phyloP scores from a whole-genome alignment of 2,113 vertebrate species.

The Elephas maximus region DNA sequence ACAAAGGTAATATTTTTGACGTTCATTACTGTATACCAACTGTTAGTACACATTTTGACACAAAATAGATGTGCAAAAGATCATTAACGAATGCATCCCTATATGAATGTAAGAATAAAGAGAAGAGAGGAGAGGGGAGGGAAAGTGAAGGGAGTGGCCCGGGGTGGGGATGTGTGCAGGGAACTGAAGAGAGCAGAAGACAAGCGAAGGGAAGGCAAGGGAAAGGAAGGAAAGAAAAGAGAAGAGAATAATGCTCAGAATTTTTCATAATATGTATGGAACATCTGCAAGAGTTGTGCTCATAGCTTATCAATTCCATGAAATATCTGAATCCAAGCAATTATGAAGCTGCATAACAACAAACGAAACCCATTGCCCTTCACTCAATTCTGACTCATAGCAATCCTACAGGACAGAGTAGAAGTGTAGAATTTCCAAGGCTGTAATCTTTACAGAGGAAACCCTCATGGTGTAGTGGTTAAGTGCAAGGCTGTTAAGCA shows the following conservation, averaged over 20 bases:
- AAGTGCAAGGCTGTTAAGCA: no score
- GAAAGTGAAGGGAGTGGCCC: no score
- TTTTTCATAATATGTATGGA: conserved; percentile 24
- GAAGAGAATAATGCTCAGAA: background rate
- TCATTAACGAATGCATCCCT: background rate
- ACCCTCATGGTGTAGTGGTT: no score
- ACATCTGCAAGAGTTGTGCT: background rate
- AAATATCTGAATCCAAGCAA: background rate
- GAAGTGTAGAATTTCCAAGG: no score
- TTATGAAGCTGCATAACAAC: background rate
- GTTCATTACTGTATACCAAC: background rate
- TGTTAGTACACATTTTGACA: background rate
- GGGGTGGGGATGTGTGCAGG: no score
- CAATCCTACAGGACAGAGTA: no score
- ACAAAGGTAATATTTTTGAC: background rate
- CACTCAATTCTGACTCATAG: no score
- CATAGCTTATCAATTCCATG: background rate
- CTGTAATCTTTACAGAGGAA: no score
- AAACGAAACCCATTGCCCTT: no score
- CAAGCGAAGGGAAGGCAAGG: no score
- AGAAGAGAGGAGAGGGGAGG: background rate
- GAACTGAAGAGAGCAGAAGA: background rate
- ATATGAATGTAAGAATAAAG: background rate
- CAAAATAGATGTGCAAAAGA: background rate
- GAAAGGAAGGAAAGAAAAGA: no score